These are phyloP conservation scores for Drosophila subquinaria DNA, from an alignment of 2,888 invertebrate species.

Conservation along the genomic window DNA sequence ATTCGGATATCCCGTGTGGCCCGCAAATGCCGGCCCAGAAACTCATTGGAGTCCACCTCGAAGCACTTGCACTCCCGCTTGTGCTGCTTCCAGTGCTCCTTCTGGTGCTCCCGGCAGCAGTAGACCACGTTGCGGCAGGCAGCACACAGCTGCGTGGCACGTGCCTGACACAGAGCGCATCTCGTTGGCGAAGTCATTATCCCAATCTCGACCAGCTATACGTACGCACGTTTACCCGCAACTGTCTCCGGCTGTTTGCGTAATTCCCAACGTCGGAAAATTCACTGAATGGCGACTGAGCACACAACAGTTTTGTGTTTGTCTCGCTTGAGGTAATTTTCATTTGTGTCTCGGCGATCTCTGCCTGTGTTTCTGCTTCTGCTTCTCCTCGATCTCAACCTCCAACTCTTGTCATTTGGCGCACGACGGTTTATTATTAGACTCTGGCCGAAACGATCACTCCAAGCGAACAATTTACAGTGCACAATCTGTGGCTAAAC, in stretches of 20 bases:
- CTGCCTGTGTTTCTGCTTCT: background rate
- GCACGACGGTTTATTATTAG: constrained; percentile 73
- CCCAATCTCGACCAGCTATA: constrained; percentile 9
- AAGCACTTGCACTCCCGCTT: constrained; percentile 87
- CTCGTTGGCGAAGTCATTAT: constrained; percentile 47
- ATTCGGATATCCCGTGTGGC: constrained; percentile 89
- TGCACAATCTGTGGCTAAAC: constrained; percentile 32
- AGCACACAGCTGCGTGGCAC: constrained; percentile 89
- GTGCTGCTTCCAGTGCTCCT: constrained; percentile 90
- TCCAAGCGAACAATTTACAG: constrained; percentile 30
- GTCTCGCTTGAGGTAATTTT: constrained; percentile 46
- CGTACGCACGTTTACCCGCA: background rate
- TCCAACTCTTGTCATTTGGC: constrained; percentile 70
- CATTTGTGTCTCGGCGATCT: constrained; percentile 59
- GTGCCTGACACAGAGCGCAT: constrained; percentile 88
- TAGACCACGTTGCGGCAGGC: constrained; percentile 90
- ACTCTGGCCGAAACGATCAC: constrained; percentile 13
- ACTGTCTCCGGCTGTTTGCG: constrained; percentile 57
- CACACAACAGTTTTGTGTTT: constrained; percentile 21
- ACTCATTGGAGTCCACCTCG: constrained; percentile 86
- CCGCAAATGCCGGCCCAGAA: constrained; percentile 88
- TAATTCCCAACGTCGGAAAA: constrained; percentile 65
- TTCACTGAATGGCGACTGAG: constrained; percentile 42
- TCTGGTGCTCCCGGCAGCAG: constrained; percentile 90
- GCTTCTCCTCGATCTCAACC: constrained; percentile 32